Base-by-base conservation (phyloP, 2,113 vertebrate species). In the Chamaetylas fuelleborni region DNA sequence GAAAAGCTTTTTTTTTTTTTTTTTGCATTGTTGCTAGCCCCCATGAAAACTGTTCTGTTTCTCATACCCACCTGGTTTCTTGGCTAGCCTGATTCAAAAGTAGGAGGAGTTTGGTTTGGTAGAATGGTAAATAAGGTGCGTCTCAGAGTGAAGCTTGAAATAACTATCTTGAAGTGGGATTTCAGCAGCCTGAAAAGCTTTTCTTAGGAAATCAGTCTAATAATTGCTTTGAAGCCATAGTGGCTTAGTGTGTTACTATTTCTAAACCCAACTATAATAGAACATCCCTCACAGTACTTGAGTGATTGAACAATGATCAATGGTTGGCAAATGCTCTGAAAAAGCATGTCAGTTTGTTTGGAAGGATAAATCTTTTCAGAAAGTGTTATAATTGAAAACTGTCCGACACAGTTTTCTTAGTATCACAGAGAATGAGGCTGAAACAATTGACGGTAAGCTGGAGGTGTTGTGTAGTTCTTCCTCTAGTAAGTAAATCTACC, bases 21-120 rank as follows among this genome's bases (percentile, higher is more conserved):
- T 64, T 69, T 53, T 26, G 8, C 1, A 0, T 5, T 64, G 24
- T 34, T 8, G 0, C 19, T 92, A 61, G 10, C 22, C 4, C 6
- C 13, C 1, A 4, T 1, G 11, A 67, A 43, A 36, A 43, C 6
- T 29, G 5, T 42, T 38, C 7, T 45, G 16, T 45, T 6, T 88
- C 9, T 70, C 5, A 13, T 26, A 57, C 6, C 11, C 9, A 66
- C 13, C 26, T 79, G 12, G 4, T 71, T 72, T 79, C 45, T 92
- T 82, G 48, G 28, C n/a, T 65, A 29, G 43, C 28, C 8, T 74
- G 51, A 28, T 76, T 22, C 0, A 34, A 14, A 80, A 64, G 23
- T 85, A 34, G 43, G 85, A 66, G 56, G 26, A 26, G 38, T 71
- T 70, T 61, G 19, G 70, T 14, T 25, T 92, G 11, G 20, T 34